Evolutionary conservation across 2,797 vertebrate species (phyloP).

Genomic region (Diplodus sargus): DNA sequence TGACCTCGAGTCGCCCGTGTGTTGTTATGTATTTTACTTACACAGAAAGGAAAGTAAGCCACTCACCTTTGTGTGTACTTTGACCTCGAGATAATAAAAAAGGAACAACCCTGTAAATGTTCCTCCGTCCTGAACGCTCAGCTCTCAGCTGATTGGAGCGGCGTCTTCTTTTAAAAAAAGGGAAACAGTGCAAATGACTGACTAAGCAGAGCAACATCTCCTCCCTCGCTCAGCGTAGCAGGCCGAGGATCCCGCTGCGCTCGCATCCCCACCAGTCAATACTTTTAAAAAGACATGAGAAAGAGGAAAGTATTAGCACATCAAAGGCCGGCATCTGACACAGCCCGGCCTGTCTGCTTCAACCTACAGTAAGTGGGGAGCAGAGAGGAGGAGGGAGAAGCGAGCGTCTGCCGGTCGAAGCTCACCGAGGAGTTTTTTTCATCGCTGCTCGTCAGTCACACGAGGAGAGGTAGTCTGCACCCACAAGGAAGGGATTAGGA

Average conservation of each 20-base stretch:
- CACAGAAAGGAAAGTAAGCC: background rate
- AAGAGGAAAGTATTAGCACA: conserved; percentile 57
- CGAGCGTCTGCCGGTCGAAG: conserved; percentile 14
- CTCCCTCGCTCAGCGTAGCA: conserved; percentile 7
- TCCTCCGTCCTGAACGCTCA: background rate
- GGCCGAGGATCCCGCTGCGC: conserved; percentile 20
- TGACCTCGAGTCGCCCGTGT: background rate
- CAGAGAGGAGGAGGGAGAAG: conserved; percentile 21
- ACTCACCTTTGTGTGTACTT: background rate
- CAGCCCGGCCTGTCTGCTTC: conserved; percentile 26
- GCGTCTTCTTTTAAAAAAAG: conserved; percentile 7
- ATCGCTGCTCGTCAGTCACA: conserved; percentile 15
- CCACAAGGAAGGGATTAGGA: conserved; percentile 50
- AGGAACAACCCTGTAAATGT: background rate
- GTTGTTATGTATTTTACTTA: background rate
- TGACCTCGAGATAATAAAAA: background rate
- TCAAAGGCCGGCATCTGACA: conserved; percentile 66
- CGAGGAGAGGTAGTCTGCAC: conserved; percentile 9
- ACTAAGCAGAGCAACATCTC: conserved; percentile 43
- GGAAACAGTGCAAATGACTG: conserved; percentile 29
- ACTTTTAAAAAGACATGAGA: conserved; percentile 37
- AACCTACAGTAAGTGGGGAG: conserved; percentile 19
- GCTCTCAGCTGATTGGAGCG: conserved; percentile 34
- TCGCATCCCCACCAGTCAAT: conserved; percentile 32
- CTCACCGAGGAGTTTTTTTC: conserved; percentile 31